phyloP scores from a whole-genome alignment of 2,888 invertebrate genomes.

The Orthosia gothica region DNA sequence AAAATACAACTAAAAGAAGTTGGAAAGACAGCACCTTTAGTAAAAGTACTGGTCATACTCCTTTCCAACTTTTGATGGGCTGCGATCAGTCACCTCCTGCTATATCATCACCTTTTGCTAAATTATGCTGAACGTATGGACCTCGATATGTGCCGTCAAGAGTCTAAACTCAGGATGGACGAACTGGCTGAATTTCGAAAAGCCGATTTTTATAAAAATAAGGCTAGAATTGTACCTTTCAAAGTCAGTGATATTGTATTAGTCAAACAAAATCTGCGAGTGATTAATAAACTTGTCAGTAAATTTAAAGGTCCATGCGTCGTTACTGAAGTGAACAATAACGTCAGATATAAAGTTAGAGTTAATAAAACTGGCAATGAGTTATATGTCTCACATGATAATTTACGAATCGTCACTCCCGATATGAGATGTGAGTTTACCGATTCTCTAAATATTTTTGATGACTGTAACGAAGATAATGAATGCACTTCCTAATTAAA shows the following conservation, averaged over 20 bases:
- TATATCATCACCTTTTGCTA: conserved; percentile 5
- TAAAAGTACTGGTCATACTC: conserved; percentile 1
- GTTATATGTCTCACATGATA: too few relatives aligned
- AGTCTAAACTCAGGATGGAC: background rate
- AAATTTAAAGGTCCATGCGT: too few relatives aligned
- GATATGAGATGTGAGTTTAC: too few relatives aligned
- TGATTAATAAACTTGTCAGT: too few relatives aligned
- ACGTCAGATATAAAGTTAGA: too few relatives aligned
- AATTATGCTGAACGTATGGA: conserved; percentile 4
- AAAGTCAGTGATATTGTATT: conserved; percentile 1
- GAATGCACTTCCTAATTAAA: too few relatives aligned
- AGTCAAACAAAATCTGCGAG: background rate
- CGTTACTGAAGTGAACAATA: too few relatives aligned
- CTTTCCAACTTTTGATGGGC: conserved; percentile 1
- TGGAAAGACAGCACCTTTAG: background rate
- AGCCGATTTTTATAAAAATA: background rate
- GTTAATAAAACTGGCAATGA: too few relatives aligned
- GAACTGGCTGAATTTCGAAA: background rate
- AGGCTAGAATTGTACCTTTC: background rate
- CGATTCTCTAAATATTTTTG: too few relatives aligned
- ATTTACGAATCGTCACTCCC: too few relatives aligned
- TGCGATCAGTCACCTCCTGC: conserved; percentile 2
- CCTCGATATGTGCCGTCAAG: conserved; percentile 3
- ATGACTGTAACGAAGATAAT: too few relatives aligned
- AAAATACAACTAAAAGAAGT: background rate